Percentiles rank a stretch among this genome's conserved stretches.
These are phyloP conservation scores for Dicycla oo DNA, from an alignment of 2,888 invertebrate species.

Conservation along the genomic window DNA sequence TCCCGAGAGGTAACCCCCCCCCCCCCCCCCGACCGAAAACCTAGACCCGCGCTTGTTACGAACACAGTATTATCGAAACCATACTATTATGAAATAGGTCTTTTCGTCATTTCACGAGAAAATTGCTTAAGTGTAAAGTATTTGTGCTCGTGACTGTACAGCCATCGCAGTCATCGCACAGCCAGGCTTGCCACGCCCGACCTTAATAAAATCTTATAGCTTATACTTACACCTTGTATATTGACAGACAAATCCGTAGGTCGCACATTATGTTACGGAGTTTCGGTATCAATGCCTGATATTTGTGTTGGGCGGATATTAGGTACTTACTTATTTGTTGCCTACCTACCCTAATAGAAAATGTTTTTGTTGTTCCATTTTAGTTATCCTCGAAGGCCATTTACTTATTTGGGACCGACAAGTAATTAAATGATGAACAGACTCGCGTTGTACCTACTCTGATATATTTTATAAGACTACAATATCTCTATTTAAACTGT, in stretches of 20 bases:
- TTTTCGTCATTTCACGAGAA: not conserved
- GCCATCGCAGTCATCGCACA: conserved; percentile 8
- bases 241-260: conserved; percentile 53
- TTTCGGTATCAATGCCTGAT: conserved; percentile 40
- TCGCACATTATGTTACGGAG: conserved; percentile 38
- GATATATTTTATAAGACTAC: no score
- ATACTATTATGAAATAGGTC: not conserved
- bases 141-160: conserved; percentile 5
- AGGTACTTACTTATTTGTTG: conserved; percentile 37
- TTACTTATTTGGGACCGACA: no score
- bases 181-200: conserved; percentile 38
- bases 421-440: no score
- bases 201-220: conserved; percentile 61
- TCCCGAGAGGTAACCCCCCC: no score
- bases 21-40: no score
- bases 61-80: not conserved
- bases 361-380: conserved; percentile 22
- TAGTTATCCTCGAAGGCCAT: no score
- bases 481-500: no score
- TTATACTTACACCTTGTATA: conserved; percentile 51
- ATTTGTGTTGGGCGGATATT: conserved; percentile 47
- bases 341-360: conserved; percentile 20
- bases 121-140: not conserved
- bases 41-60: no score
- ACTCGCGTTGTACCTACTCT: no score